These are phyloP conservation scores for Trididemnum miniatum DNA, from an alignment of 23 tunicate species.

Conservation along the genomic window DNA sequence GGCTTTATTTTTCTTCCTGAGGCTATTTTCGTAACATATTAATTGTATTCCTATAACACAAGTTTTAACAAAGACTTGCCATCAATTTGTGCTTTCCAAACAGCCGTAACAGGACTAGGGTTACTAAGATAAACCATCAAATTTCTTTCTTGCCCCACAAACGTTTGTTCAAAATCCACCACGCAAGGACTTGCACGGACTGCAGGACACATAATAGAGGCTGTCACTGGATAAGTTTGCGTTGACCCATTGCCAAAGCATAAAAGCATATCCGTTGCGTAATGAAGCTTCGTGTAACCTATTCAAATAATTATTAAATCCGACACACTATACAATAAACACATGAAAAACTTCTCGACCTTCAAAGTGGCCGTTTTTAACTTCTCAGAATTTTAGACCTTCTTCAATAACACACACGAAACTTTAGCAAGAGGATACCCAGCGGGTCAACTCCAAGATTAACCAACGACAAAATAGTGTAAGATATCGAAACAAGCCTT, in stretches of 20 bases:
- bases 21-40: no score
- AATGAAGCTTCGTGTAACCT: not conserved
- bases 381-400: no score
- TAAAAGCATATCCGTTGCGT: not conserved
- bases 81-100: not conserved
- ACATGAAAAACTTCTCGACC: no score
- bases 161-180: not conserved
- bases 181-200: not conserved
- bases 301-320: not conserved
- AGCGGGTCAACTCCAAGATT: no score
- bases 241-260: not conserved
- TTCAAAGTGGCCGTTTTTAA: no score
- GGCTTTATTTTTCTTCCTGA: no score
- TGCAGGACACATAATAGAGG: not conserved
- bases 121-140: not conserved
- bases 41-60: no score
- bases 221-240: not conserved
- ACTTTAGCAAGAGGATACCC: no score
- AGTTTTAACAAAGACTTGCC: not conserved
- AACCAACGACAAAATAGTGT: no score
- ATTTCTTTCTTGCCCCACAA: constrained; percentile 9
- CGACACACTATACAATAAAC: no score
- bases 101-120: not conserved
- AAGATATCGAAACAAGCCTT: no score
- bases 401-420: no score